Conservation (phyloP, 2,888 invertebrate species). For the Ceramica pisi region DNA sequence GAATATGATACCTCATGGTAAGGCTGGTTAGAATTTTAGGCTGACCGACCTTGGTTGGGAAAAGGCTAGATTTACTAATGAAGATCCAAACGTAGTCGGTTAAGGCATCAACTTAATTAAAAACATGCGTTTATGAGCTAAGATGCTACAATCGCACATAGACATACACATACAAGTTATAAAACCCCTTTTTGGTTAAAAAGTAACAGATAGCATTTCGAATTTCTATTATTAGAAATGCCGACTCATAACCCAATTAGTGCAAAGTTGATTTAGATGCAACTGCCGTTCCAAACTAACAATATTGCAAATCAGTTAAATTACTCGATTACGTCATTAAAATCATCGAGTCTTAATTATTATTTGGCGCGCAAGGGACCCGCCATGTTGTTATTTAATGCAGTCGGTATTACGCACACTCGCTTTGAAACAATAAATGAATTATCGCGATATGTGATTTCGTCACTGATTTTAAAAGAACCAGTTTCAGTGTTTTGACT, state of each 20-base stretch:
- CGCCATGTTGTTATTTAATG: slow-evolving; percentile 30
- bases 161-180: too few species aligned
- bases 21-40: too few species aligned
- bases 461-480: too few species aligned
- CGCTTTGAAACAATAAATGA: slow-evolving; percentile 34
- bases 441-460: not conserved
- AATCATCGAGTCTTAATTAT: slow-evolving; percentile 51
- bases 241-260: not conserved
- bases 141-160: too few species aligned
- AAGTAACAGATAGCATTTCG: not conserved
- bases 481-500: too few species aligned
- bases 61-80: too few species aligned
- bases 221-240: not conserved
- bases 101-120: too few species aligned
- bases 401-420: slow-evolving; percentile 13
- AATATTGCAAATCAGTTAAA: slow-evolving; percentile 9
- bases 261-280: slow-evolving; percentile 14
- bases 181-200: not conserved
- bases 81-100: too few species aligned
- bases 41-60: too few species aligned
- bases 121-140: too few species aligned
- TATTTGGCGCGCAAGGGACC: slow-evolving; percentile 27
- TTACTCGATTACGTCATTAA: slow-evolving; percentile 31
- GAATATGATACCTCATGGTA: too few species aligned
- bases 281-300: slow-evolving; percentile 6